Evolutionary conservation across 2,888 invertebrate species (phyloP).

Genomic region (Drosophila kanekoi): DNA sequence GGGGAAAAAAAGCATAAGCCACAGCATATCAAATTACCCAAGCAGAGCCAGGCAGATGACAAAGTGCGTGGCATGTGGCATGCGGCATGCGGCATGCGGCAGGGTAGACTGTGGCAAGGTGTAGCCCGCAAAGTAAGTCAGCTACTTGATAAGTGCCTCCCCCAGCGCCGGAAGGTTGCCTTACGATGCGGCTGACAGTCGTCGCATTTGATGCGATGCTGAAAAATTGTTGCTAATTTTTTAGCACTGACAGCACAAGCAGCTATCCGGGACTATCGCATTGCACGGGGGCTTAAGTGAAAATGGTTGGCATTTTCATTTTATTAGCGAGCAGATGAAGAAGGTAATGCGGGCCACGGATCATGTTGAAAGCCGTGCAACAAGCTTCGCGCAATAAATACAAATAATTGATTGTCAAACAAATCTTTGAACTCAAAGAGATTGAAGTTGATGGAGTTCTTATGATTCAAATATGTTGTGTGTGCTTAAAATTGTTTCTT

Average conservation of each 20-base stretch:
- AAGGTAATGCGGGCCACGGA: conserved; percentile 34
- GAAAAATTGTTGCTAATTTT: conserved; percentile 79
- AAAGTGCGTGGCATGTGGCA: conserved; percentile 63
- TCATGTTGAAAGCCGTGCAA: conserved; percentile 37
- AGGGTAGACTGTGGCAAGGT: conserved; percentile 61
- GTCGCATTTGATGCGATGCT: conserved; percentile 72
- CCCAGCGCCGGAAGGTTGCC: conserved; percentile 12
- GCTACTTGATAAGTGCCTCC: conserved; percentile 66
- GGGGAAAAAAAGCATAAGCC: conserved; percentile 57
- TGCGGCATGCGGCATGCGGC: conserved; percentile 36
- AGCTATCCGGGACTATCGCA: conserved; percentile 48
- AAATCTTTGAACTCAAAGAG: conserved; percentile 26
- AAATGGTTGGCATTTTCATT: conserved; percentile 75
- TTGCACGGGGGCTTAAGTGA: conserved; percentile 62
- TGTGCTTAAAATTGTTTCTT: conserved; percentile 4
- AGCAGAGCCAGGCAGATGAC: conserved; percentile 56
- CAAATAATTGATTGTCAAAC: conserved; percentile 40
- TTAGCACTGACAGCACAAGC: conserved; percentile 54
- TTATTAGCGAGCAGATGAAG: conserved; percentile 54
- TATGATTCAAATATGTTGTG: conserved; percentile 12
- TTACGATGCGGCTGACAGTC: conserved; percentile 73
- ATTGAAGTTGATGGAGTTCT: conserved; percentile 7
- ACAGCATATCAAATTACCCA: conserved; percentile 77
- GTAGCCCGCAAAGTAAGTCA: conserved; percentile 69
- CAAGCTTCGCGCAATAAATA: conserved; percentile 27